Conservation (phyloP, 2,888 invertebrate species). For the Drosophila acutilabella region DNA sequence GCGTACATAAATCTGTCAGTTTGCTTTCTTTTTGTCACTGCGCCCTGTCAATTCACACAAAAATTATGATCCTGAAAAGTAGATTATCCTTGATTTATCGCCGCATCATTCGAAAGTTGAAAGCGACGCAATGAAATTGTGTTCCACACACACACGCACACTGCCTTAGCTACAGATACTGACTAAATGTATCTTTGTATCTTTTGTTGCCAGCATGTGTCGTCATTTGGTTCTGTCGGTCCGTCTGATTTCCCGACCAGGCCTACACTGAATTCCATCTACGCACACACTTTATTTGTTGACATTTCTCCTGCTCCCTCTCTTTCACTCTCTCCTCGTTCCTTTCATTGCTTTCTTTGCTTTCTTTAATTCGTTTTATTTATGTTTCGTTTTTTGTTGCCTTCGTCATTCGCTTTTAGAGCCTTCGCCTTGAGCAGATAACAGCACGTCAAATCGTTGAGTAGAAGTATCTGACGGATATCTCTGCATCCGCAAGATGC, state of each 20-base stretch:
- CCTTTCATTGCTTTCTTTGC: constrained; percentile 22
- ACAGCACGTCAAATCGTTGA: constrained; percentile 73
- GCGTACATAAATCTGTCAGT: constrained; percentile 84
- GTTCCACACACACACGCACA: constrained; percentile 31
- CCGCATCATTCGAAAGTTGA: constrained; percentile 82
- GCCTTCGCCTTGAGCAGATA: constrained; percentile 49
- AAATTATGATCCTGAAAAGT: constrained; percentile 85
- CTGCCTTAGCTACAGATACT: constrained; percentile 14
- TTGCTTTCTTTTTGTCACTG: constrained; percentile 82
- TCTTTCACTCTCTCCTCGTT: constrained; percentile 5
- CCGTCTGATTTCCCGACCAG: constrained; percentile 14
- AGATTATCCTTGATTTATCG: constrained; percentile 85
- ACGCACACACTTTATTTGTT: constrained; percentile 74
- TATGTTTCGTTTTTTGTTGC: constrained; percentile 37
- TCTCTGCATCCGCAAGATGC: constrained; percentile 52
- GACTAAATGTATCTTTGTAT: constrained; percentile 61
- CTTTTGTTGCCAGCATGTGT: constrained; percentile 77
- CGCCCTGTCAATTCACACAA: constrained; percentile 84
- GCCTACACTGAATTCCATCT: constrained; percentile 51
- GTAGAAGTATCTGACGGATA: constrained; percentile 73
- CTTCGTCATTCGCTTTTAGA: constrained; percentile 41
- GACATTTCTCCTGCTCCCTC: constrained; percentile 62
- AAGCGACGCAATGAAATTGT: constrained; percentile 72
- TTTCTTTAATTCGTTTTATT: constrained; percentile 60
- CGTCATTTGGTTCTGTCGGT: constrained; percentile 50